Evolutionary conservation across 2,888 invertebrate species (phyloP).

Genomic region (Chymomyza caudatula): DNA sequence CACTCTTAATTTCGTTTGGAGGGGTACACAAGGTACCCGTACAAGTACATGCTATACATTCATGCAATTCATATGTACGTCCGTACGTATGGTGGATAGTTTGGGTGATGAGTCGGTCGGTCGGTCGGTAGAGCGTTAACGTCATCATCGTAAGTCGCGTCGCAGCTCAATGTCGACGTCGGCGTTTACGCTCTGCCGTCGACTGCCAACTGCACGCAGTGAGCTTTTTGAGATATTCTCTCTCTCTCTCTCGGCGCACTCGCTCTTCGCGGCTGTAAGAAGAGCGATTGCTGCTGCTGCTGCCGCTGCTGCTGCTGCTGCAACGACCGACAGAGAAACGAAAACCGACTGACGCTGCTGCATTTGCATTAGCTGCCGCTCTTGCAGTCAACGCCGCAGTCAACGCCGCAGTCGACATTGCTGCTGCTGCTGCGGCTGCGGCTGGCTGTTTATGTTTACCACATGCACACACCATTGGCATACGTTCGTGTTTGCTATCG

Average conservation of each 20-base stretch:
- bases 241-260: conserved; percentile 24
- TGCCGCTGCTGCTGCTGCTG: not conserved
- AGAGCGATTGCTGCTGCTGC: too few species aligned
- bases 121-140: conserved; percentile 14
- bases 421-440: not conserved
- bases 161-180: conserved; percentile 32
- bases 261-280: too few species aligned
- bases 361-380: not conserved
- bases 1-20: conserved; percentile 67
- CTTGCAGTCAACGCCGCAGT: not conserved
- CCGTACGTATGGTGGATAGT: not conserved
- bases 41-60: conserved; percentile 4
- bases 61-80: not conserved
- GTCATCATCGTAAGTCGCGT: conserved; percentile 18
- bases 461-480: too few species aligned
- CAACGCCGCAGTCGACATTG: not conserved
- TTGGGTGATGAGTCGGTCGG: not conserved
- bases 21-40: conserved; percentile 5
- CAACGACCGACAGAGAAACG: not conserved
- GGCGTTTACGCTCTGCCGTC: conserved; percentile 19
- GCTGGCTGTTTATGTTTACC: not conserved
- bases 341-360: not conserved
- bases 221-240: conserved; percentile 3
- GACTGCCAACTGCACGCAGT: not conserved
- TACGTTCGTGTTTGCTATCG: not conserved